Percentiles rank a stretch among this genome's conserved stretches.
Conservation (phyloP, 92 coral and sea anemone species). For the Virgularia gustaviana region DNA sequence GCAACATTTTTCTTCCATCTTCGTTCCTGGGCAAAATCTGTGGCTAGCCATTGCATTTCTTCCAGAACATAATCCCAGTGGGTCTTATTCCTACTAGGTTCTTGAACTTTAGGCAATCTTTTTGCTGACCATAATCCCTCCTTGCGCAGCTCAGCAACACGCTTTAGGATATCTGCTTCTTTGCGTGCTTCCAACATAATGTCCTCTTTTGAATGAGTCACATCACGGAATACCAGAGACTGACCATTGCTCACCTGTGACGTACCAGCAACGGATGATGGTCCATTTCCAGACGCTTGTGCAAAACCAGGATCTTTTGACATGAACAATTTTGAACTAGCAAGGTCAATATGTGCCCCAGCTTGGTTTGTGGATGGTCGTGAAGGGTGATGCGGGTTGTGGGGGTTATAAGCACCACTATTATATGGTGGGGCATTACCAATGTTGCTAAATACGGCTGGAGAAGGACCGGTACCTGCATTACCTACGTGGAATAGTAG, state of each 20-base stretch:
- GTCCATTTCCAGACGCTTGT: neutral
- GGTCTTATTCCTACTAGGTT: constrained; percentile 81
- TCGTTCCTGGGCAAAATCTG: constrained; percentile 96
- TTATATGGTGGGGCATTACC: neutral
- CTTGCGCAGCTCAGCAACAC: constrained; percentile 87
- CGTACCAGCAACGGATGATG: neutral
- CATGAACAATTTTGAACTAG: constrained; percentile 23
- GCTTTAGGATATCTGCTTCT: constrained; percentile 92
- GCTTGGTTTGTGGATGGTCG: constrained; percentile 4
- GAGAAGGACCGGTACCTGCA: neutral
- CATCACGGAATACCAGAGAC: constrained; percentile 46
- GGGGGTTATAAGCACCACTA: neutral
- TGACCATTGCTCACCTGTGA: constrained; percentile 2
- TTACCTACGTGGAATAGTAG: too few species aligned
- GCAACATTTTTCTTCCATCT: constrained; percentile 98
- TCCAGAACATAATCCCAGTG: constrained; percentile 97
- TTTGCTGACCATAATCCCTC: constrained; percentile 91
- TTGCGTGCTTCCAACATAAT: constrained; percentile 88
- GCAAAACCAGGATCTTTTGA: constrained; percentile 19
- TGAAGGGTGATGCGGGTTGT: neutral
- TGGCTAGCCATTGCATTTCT: constrained; percentile 99
- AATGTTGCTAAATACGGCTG: constrained; percentile 1
- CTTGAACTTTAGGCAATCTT: constrained; percentile 92
- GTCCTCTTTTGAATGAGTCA: constrained; percentile 82
- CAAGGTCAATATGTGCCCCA: constrained; percentile 25